Evolutionary conservation across 1,140 invertebrate genomes (phyloP).

Genomic region (Anoplolepis gracilipes): DNA sequence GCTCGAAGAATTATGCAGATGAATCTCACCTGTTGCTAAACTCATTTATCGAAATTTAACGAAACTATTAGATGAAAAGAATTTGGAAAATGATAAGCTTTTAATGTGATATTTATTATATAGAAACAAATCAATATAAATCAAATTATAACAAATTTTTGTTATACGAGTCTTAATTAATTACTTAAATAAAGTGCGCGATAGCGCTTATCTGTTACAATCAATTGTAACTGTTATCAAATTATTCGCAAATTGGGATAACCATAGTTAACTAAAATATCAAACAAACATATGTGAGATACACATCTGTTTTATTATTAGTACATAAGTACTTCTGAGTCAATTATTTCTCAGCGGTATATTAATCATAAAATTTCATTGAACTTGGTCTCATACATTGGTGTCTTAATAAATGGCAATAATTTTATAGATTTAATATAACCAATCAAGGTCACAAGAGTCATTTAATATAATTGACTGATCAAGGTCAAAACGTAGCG

Average conservation of each 20-base stretch:
- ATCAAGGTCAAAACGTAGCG: constrained; percentile 8
- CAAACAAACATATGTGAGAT: constrained; percentile 3
- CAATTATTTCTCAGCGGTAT: constrained; percentile 24
- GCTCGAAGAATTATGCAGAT: background rate
- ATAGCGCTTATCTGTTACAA: too few relatives aligned
- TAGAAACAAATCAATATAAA: background rate
- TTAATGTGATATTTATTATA: background rate
- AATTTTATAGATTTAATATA: constrained; percentile 29
- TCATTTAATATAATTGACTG: constrained; percentile 7
- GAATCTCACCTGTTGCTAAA: background rate
- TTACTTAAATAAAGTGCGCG: too few relatives aligned
- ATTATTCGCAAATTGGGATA: background rate
- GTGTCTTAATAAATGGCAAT: constrained; percentile 4
- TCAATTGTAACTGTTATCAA: background rate
- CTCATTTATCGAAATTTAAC: background rate
- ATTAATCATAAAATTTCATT: constrained; percentile 50
- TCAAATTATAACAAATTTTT: background rate
- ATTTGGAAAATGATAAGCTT: background rate
- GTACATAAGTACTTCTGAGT: background rate
- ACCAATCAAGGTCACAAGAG: constrained; percentile 30
- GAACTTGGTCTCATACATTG: background rate
- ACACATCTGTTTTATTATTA: constrained; percentile 14
- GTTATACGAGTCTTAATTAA: too few relatives aligned
- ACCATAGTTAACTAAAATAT: background rate
- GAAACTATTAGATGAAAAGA: background rate